phyloP scores from a whole-genome alignment of 2,888 invertebrate genomes.

The Andricus curvator region DNA sequence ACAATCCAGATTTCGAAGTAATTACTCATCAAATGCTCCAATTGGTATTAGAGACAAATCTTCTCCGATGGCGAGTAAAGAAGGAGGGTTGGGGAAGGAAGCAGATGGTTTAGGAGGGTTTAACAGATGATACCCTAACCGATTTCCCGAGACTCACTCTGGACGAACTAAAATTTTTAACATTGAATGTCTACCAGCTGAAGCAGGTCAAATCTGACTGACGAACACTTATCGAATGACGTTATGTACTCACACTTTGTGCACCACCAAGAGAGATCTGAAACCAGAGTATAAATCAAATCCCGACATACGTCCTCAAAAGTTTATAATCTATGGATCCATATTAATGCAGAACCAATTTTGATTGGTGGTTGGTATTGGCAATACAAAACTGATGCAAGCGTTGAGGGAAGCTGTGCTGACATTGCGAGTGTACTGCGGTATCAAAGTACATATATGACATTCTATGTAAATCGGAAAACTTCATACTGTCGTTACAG shows the following conservation, averaged over 20 bases:
- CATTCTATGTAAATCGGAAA: too few relatives aligned
- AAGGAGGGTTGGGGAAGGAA: not conserved
- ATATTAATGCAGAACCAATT: too few relatives aligned
- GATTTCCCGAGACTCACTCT: not conserved
- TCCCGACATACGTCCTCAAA: too few relatives aligned
- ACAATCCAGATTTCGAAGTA: not conserved
- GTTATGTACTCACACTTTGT: not conserved
- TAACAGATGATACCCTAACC: not conserved
- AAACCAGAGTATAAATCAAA: too few relatives aligned
- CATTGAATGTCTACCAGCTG: not conserved
- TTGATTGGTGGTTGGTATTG: too few relatives aligned
- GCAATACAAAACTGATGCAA: too few relatives aligned
- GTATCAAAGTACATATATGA: too few relatives aligned
- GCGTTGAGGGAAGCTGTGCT: too few relatives aligned
- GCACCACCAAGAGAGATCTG: too few relatives aligned
- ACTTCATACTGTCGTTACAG: too few relatives aligned
- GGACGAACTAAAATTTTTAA: not conserved
- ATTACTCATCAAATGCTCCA: not conserved
- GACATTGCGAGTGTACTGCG: too few relatives aligned
- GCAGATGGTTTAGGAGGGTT: not conserved
- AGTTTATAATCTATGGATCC: too few relatives aligned
- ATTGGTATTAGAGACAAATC: not conserved
- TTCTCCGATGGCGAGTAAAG: not conserved
- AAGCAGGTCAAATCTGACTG: not conserved
- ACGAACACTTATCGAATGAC: not conserved